Evolutionary conservation across 1,140 invertebrate genomes (phyloP), one percentile per base, ranked within the genome.

Genomic region (Vollenhovia emeryi): DNA sequence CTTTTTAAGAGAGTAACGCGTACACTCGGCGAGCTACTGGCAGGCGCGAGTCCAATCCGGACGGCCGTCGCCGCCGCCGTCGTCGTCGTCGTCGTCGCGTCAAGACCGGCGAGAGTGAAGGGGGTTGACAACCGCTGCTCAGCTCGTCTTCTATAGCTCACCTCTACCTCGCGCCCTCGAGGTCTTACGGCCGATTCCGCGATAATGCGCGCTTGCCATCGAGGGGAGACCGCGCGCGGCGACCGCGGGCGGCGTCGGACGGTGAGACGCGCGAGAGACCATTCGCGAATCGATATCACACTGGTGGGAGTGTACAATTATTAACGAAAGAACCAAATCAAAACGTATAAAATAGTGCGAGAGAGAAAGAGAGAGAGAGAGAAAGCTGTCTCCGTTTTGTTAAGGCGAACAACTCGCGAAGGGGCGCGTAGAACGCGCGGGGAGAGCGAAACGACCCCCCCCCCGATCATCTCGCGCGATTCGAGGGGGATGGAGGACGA

Each of bases 271-370:
- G 36, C 5, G 68, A 27, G 27, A 84, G 79, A 88, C 76, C 84
- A 43, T 45, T 64, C 59, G 59, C 33, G 50, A 75, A 64, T 85
- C 40, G 82, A 85, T 87, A 87, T 68, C 69, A 59, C 48, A n/a
- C n/a, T n/a, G 33, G 30, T 78, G 75, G 52, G 48, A 78, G 27
- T 82, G 55, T 75, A 79, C 24, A 66, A 43, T 40, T 24, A 75
- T 43, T 85, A 83, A 78, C 62, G 76, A 88, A 89, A 66, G 87
- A 66, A 86, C 78, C 74, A 89, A 89, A 86, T 89, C 87, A 78
- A 89, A 86, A 62, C 68, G 83, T 84, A 86, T 45, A 73, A 36
- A 78, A 76, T 86, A 88, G 43, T 59, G 52, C 74, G 78, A 57
- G 27, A 66, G n/a, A 36, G 30, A 36, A 3, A 62, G 18, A 62